These are phyloP conservation scores for Helicoverpa zea DNA, from an alignment of 1,140 invertebrate genomes.

Conservation along the genomic window DNA sequence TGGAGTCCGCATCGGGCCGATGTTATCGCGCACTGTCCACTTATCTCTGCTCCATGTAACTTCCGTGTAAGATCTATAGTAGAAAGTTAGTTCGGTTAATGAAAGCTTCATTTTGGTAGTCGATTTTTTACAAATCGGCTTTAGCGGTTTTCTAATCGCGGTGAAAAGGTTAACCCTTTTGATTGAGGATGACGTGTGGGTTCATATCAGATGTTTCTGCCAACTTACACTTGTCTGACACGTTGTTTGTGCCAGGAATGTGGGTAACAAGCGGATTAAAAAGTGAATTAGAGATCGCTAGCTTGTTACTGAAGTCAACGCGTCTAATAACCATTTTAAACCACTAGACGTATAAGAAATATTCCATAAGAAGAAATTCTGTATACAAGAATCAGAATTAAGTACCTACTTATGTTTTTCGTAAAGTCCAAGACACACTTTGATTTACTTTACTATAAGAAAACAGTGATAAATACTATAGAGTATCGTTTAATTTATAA, in stretches of 20 bases:
- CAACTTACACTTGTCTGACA: conserved; percentile 25
- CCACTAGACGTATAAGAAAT: not conserved
- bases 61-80: conserved; percentile 48
- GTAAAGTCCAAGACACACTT: no score
- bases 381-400: no score
- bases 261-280: conserved; percentile 40
- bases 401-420: not conserved
- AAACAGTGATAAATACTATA: no score
- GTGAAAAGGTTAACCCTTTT: conserved; percentile 46
- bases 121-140: conserved; percentile 40
- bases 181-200: conserved; percentile 14
- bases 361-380: no score
- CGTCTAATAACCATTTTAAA: not conserved
- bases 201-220: conserved; percentile 32
- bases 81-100: conserved; percentile 46
- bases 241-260: not conserved
- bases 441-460: no score
- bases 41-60: conserved; percentile 48
- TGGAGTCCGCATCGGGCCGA: conserved; percentile 29
- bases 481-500: no score
- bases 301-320: not conserved
- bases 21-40: conserved; percentile 44
- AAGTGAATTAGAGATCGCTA: conserved; percentile 28
- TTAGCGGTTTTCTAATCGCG: conserved; percentile 35
- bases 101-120: conserved; percentile 47